Percentiles rank a stretch among this genome's conserved stretches.
Evolutionary conservation across 2,113 vertebrate species (phyloP).

Genomic region (Cyprichromis sp.): DNA sequence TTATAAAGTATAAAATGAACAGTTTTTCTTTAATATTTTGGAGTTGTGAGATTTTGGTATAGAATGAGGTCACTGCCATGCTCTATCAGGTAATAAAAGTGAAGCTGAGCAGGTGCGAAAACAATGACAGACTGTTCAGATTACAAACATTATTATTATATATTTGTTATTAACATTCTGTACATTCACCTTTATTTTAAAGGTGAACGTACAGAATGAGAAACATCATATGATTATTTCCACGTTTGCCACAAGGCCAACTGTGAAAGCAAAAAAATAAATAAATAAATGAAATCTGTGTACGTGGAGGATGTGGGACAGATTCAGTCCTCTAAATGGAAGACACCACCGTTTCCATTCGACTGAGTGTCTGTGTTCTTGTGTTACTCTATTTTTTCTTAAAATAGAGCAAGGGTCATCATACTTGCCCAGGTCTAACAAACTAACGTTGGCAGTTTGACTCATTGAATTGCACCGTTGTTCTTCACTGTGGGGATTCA

Average conservation of each 20-base stretch:
- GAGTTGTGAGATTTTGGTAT: not conserved
- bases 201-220: not conserved
- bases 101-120: not conserved
- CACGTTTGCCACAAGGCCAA: not conserved
- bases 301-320: not conserved
- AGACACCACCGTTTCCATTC: not conserved
- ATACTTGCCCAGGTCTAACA: not conserved
- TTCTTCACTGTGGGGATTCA: not conserved
- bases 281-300: not conserved
- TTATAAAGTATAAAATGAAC: not conserved
- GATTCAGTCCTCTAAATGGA: not conserved
- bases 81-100: not conserved
- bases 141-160: not conserved
- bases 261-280: not conserved
- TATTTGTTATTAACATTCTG: not conserved
- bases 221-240: not conserved
- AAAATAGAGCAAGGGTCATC: not conserved
- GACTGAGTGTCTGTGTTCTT: not conserved
- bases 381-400: not conserved
- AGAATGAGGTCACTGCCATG: not conserved
- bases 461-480: not conserved
- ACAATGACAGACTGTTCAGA: not conserved
- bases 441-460: not conserved
- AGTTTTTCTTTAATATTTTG: not conserved
- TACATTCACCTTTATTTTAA: not conserved